Evolutionary conservation across 2,797 vertebrate species (phyloP), one percentile per base, ranked within the genome.

Genomic region (Lagocephalus sceleratus): DNA sequence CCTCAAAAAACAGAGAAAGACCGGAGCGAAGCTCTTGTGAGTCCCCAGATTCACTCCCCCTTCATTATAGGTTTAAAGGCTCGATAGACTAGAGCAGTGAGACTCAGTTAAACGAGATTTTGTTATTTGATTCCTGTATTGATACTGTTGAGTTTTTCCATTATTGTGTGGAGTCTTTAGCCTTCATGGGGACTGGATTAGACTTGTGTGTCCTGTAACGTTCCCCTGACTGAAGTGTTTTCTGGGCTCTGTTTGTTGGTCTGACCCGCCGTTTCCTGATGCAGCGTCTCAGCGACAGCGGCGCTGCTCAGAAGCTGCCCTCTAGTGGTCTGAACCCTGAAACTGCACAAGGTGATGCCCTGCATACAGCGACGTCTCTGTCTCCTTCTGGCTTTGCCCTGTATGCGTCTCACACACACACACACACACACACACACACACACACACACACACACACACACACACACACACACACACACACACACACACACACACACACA

Each of bases 311-410:
- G 78, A 91, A 87, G 87, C 83, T 83, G 81, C 90, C 90, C 87
- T 81, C 90, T 88, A 79, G 86, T 90, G 89, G 89, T 76, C 63
- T 80, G 73, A 88, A 82, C 55, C 60, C 83, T 66, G 85, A 88
- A 83, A 83, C 83, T 85, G 81, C 85, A 87, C 84, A 86, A 91
- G 91, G 91, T 92, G 83, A 90, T 61, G 68, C 50, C 61, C 62
- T 47, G 65, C 69, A 26, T 52, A 25, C 54, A 56, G 58, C 57
- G 14, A 63, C 21, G 55, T 51, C 62, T 38, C 46, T 51, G 49
- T 53, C 60, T 66, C 63, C 60, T 52, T 63, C 66, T 51, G 68
- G 59, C 70, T 60, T 68, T 46, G 46, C 39, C 58, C 45, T 57
- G 54, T 52, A 22, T 59, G 50, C 76, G 12, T 66, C 59, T 53